Base-by-base conservation (phyloP, 2,888 invertebrate species). In the Vanessa cardui region DNA sequence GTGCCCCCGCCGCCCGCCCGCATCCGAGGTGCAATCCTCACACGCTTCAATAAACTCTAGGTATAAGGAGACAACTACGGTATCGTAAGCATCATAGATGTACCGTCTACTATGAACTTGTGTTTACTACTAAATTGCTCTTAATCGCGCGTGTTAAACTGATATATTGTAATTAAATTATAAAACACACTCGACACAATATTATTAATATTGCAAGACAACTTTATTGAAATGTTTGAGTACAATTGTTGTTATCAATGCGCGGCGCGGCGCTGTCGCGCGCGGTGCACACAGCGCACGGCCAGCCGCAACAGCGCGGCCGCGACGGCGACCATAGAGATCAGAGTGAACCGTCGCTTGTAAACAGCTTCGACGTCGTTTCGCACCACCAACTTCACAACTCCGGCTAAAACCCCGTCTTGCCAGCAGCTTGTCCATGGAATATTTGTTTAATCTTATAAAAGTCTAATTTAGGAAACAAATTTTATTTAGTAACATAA, bases 1-100 rank as follows among this genome's bases (percentile, higher is more conserved):
- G 20, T 94, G 64, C 93, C 94, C 63, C 94, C 99, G 63, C 94
- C 96, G n/a, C 95, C 96, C 12, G 97, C 98, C 81, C 97, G 31
- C 31, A 7, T 7, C 1, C 31, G 31, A 33, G 6, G 31, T 0
- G 31, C 31, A 6, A 6, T 6, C 31, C 6, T 7, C 31, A 7
- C 31, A 33, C 7, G 8, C 33, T 9, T 9, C 33, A 8, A 7
- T 8, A 9, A 33, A 7, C 8, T 8, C 33, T 0, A 7, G 5
- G 26, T 26, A 26, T 26, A 26, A 26, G 5, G 26, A 26, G 5
- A 5, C 3, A 26, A 33, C 33, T 2, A 1, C 46, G 4, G 46
- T 15, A 46, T n/a, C 46, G 16, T 46, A 46, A 46, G 6, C n/a
- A 46, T 46, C 46, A n/a, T 46, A n/a, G n/a, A n/a, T 15, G 16